Evolutionary conservation across 2,797 vertebrate genomes (phyloP).

Genomic region (Sphaeramia orbicularis): DNA sequence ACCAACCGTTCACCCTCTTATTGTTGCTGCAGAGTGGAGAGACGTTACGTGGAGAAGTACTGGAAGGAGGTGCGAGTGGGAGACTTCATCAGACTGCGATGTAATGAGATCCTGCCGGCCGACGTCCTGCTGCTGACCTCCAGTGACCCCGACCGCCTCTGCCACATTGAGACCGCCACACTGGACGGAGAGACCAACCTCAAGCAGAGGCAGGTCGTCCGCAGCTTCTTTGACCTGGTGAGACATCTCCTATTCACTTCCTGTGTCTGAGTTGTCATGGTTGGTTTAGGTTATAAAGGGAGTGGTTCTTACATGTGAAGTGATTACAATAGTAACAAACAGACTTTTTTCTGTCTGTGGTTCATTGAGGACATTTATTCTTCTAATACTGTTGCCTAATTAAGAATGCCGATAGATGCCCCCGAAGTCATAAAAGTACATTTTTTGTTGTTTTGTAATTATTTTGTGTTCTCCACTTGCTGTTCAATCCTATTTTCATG

Average conservation of each 20-base stretch:
- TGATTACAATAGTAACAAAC: too few relatives aligned
- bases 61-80: constrained; percentile 96
- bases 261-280: not conserved
- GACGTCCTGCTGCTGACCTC: constrained; percentile 94
- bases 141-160: constrained; percentile 95
- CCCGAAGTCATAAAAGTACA: too few relatives aligned
- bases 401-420: too few relatives aligned
- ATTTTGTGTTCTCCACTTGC: too few relatives aligned
- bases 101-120: constrained; percentile 96
- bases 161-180: constrained; percentile 97
- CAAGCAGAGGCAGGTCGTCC: constrained; percentile 95
- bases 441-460: too few relatives aligned
- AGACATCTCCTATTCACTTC: constrained; percentile 66
- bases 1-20: constrained; percentile 5
- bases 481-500: too few relatives aligned
- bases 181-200: constrained; percentile 98
- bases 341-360: too few relatives aligned
- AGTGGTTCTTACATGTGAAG: not conserved
- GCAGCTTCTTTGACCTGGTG: constrained; percentile 94
- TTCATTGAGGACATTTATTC: too few relatives aligned
- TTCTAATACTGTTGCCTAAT: too few relatives aligned
- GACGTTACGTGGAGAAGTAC: constrained; percentile 90
- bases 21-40: constrained; percentile 83
- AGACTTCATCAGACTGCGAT: constrained; percentile 94
- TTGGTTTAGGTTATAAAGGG: not conserved